phyloP scores from a whole-genome alignment of 1,140 invertebrate genomes.

The Eumeta japonica region DNA sequence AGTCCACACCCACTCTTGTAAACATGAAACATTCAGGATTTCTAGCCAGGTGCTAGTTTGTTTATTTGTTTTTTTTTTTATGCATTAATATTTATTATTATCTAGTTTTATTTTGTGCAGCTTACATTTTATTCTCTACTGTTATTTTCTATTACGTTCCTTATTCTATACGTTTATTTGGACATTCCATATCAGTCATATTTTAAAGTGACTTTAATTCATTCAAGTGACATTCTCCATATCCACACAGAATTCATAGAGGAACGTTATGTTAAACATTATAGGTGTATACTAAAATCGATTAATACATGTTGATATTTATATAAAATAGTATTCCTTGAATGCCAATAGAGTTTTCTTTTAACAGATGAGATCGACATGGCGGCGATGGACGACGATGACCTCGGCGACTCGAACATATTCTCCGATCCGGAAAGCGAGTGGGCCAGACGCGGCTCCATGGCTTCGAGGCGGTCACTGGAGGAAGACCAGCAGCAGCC shows the following conservation, averaged over 20 bases:
- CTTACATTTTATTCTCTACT: too few species aligned
- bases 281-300: not conserved
- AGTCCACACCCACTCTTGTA: too few species aligned
- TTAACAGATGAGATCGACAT: constrained; percentile 34
- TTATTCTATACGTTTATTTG: too few species aligned
- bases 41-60: too few species aligned
- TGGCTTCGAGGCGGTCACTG: constrained; percentile 10
- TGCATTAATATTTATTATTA: too few species aligned
- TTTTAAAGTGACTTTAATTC: too few species aligned
- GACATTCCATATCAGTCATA: too few species aligned
- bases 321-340: not conserved
- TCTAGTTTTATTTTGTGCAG: too few species aligned
- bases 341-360: not conserved
- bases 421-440: constrained; percentile 55
- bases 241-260: not conserved
- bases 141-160: too few species aligned
- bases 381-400: constrained; percentile 31
- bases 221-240: too few species aligned
- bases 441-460: constrained; percentile 28
- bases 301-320: not conserved
- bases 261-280: not conserved
- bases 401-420: constrained; percentile 38
- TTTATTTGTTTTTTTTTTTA: too few species aligned
- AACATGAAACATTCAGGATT: too few species aligned
- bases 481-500: constrained; percentile 41